Evolutionary conservation across 2,888 invertebrate genomes (phyloP).

Genomic region (Endotricha flammealis): DNA sequence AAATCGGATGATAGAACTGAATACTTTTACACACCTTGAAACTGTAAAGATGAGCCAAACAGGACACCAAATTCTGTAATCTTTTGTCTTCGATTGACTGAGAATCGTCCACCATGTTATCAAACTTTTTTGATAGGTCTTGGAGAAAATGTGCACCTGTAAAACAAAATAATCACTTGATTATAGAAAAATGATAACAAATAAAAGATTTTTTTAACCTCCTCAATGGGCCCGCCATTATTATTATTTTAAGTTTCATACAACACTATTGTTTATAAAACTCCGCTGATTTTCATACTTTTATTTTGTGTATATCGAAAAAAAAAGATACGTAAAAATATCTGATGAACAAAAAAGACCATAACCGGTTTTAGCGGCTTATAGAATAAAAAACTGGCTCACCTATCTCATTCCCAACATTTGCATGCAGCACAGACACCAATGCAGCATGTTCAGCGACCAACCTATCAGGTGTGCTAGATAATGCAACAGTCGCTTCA

Average conservation of each 20-base stretch:
- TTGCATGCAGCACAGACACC: conserved; percentile 90
- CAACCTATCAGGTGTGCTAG: conserved; percentile 84
- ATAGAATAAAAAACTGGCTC: conserved; percentile 32
- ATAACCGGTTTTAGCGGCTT: too few species aligned
- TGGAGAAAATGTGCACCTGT: conserved; percentile 90
- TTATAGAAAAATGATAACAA: too few species aligned
- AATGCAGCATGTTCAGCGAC: conserved; percentile 91
- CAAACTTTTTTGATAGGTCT: conserved; percentile 82
- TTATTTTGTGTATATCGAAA: too few species aligned
- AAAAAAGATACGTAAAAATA: too few species aligned
- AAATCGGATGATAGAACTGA: too few species aligned
- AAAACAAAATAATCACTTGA: too few species aligned
- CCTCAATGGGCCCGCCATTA: too few species aligned
- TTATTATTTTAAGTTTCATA: too few species aligned
- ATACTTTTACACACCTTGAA: conserved; percentile 5
- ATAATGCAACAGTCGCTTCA: conserved; percentile 81
- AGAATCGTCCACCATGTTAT: conserved; percentile 65
- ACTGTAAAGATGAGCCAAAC: conserved; percentile 77
- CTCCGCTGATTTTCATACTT: too few species aligned
- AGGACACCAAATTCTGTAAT: conserved; percentile 87
- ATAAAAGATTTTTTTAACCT: too few species aligned
- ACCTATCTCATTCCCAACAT: conserved; percentile 95
- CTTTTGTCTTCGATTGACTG: conserved; percentile 84
- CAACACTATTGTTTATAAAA: too few species aligned
- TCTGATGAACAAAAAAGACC: too few species aligned